Percentiles rank a stretch among this genome's conserved stretches.
phyloP scores from a whole-genome alignment of 2,797 vertebrate species.

The Anas georgica region DNA sequence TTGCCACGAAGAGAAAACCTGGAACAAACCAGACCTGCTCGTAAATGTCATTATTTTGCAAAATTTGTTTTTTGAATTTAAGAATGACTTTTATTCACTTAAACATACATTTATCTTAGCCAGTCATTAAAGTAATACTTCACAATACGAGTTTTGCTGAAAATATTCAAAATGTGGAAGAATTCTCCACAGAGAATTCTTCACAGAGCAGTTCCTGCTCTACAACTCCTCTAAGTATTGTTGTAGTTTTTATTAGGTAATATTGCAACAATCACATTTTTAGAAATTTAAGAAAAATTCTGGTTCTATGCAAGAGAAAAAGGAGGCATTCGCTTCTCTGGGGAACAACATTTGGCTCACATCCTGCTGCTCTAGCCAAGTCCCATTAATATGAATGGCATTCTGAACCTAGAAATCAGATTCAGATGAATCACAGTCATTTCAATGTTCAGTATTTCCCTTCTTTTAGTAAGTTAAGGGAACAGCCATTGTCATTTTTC shows the following conservation, averaged over 20 bases:
- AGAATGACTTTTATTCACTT: not conserved
- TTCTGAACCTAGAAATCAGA: constrained; percentile 44
- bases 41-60: not conserved
- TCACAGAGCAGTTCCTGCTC: too few relatives aligned
- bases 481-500: constrained; percentile 36
- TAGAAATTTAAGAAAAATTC: not conserved
- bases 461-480: constrained; percentile 24
- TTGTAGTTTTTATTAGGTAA: not conserved
- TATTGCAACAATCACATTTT: not conserved
- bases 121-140: not conserved
- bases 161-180: not conserved
- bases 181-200: not conserved
- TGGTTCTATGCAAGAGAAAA: not conserved
- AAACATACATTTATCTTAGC: not conserved
- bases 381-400: constrained; percentile 23
- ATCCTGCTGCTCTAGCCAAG: constrained; percentile 14
- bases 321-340: not conserved
- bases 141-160: not conserved
- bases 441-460: constrained; percentile 41
- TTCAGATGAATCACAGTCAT: constrained; percentile 49
- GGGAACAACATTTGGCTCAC: not conserved
- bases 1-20: constrained; percentile 92
- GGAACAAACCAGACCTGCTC: constrained; percentile 54
- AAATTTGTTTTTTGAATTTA: not conserved
- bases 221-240: not conserved